Evolutionary conservation across 1,140 invertebrate species (phyloP).

Genomic region (Episyrphus balteatus): DNA sequence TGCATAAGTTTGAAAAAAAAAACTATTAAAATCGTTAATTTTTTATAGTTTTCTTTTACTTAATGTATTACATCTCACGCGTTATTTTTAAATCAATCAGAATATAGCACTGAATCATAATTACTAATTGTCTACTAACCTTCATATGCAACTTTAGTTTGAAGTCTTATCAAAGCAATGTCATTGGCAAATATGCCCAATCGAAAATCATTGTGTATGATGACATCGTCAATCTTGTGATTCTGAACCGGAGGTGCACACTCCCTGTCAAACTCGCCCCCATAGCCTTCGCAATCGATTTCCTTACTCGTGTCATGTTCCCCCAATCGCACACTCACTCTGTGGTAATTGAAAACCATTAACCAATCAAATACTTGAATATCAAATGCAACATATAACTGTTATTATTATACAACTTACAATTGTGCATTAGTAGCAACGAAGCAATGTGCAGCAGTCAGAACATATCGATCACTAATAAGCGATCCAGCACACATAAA

Average conservation of each 20-base stretch:
- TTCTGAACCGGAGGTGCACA: conserved; percentile 42
- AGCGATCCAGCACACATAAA: conserved; percentile 38
- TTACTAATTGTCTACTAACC: conserved; percentile 2
- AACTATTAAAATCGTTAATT: too few species aligned
- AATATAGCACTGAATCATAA: too few species aligned
- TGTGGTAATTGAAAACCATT: conserved; percentile 9
- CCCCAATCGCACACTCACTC: conserved; percentile 45
- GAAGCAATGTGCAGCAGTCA: conserved; percentile 53
- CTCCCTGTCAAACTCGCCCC: conserved; percentile 7
- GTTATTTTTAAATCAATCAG: too few species aligned
- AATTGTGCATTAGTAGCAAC: conserved; percentile 1
- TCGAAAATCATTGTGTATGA: conserved; percentile 48
- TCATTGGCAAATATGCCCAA: conserved; percentile 47
- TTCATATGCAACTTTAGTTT: conserved; percentile 10
- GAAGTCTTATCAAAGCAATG: conserved; percentile 46
- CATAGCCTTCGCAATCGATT: conserved; percentile 40
- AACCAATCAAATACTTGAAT: not conserved
- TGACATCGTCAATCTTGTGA: conserved; percentile 42
- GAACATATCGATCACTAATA: conserved; percentile 37
- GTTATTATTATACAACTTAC: conserved; percentile 29
- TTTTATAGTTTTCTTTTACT: too few species aligned
- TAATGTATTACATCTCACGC: too few species aligned
- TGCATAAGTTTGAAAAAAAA: too few species aligned
- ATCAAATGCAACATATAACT: not conserved
- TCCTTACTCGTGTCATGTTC: conserved; percentile 46